These are phyloP conservation scores for Battus philenor DNA, from an alignment of 1,140 invertebrate genomes.

Conservation along the genomic window DNA sequence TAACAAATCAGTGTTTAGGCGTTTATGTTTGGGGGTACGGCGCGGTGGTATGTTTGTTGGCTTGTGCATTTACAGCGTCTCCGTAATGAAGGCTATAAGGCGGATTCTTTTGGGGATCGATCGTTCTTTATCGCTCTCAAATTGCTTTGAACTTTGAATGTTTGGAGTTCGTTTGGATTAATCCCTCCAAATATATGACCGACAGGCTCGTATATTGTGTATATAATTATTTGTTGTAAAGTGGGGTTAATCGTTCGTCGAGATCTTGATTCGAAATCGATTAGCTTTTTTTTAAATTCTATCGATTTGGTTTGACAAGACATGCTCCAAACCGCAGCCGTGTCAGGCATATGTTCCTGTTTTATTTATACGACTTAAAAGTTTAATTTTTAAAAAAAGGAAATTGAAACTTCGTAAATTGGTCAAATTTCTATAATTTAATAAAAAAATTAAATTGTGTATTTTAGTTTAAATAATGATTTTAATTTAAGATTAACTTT, in stretches of 20 bases:
- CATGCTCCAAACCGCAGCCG: not conserved
- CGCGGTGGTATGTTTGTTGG: not conserved
- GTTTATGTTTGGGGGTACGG: not conserved
- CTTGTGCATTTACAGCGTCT: not conserved
- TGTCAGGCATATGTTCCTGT: slow-evolving; percentile 2
- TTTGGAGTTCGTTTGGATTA: slow-evolving; percentile 8
- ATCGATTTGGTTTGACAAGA: slow-evolving; percentile 1
- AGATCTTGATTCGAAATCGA: slow-evolving; percentile 3
- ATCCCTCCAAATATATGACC: slow-evolving; percentile 4
- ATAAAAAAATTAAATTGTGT: too few species aligned
- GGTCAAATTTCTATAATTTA: too few species aligned
- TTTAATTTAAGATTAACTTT: too few species aligned
- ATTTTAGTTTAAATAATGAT: too few species aligned
- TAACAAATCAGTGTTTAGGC: slow-evolving; percentile 10
- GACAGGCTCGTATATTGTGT: slow-evolving; percentile 1
- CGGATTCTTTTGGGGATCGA: slow-evolving; percentile 1
- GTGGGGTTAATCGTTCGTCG: slow-evolving; percentile 5
- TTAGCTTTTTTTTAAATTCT: not conserved
- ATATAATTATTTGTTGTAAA: slow-evolving; percentile 13
- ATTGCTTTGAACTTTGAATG: slow-evolving; percentile 12
- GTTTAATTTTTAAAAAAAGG: too few species aligned
- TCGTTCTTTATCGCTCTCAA: slow-evolving; percentile 9
- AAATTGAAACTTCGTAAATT: too few species aligned
- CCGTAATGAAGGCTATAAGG: not conserved
- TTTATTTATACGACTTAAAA: too few species aligned